Evolutionary conservation across 2,797 vertebrate species (phyloP), one percentile per base, ranked within the genome.

Genomic region (Erethizon dorsatum): DNA sequence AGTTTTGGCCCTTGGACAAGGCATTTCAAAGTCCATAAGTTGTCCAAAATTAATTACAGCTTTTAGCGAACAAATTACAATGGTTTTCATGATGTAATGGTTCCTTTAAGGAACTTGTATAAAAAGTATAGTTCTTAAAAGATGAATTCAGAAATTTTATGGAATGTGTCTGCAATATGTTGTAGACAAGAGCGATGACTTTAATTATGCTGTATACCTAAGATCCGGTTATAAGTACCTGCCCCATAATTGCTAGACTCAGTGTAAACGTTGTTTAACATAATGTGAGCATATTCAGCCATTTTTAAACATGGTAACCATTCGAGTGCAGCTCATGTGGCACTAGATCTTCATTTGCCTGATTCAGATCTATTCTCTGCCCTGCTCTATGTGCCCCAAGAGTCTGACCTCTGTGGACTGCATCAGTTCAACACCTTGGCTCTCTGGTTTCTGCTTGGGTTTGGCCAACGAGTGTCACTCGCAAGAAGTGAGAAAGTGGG

Each of bases 31-130:
- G 61, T 63, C 89, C 87, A 3, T 92, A 96, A 45, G 57, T 84
- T 95, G 57, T 77, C 31, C 33, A 95, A 97, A 97, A 94, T 94
- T 96, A 97, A 97, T 94, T 92, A 96, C 63, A 97, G 63, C 31
- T 37, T 94, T 92, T 91, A 56, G 71, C 82, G 80, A 96, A 91
- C 20, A 94, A n/a, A 47, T 63, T 77, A 5, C 57, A 84, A 24
- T 90, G 71, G 84, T 96, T 91, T 97, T 94, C 84, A 95, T 85
- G 91, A 96, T 73, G 59, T 65, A 91, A 95, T 50, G 22, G 89
- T 65, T 95, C 59, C 45, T 93, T 83, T 91, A 91, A 86, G 79
- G 50, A 45, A 83, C 22, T n/a, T 91, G 3, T 65, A 26, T 93
- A 87, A 94, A 96, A 92, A 65, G 20, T 33, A 80, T 33, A 57